Conservation (phyloP, 2,888 invertebrate species). For the Ornithoptera priamus region DNA sequence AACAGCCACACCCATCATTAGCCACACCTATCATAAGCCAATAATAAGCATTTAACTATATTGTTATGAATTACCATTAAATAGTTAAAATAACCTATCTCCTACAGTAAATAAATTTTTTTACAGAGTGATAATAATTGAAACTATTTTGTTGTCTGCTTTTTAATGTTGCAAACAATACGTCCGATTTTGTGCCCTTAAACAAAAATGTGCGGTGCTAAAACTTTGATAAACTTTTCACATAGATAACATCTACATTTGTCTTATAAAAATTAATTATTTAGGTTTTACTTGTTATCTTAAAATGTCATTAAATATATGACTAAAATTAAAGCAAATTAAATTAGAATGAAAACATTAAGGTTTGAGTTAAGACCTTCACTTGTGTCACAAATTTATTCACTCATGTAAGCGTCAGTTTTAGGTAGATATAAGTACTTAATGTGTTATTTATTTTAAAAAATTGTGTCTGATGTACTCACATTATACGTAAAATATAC, state of each 20-base stretch:
- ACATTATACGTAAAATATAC: constrained; percentile 3
- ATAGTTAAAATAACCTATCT: constrained; percentile 1
- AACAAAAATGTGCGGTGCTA: constrained; percentile 18
- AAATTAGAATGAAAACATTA: too few species aligned
- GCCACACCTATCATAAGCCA: constrained; percentile 1
- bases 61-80: neutral
- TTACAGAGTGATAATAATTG: neutral
- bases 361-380: too few species aligned
- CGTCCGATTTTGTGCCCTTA: constrained; percentile 5
- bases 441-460: constrained; percentile 3
- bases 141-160: neutral
- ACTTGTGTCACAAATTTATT: too few species aligned
- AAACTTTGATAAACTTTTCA: neutral
- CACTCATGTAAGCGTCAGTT: too few species aligned
- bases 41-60: neutral
- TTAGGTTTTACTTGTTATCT: too few species aligned
- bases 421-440: constrained; percentile 11
- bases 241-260: too few species aligned
- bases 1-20: constrained; percentile 2
- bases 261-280: too few species aligned
- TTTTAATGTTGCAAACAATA: constrained; percentile 3
- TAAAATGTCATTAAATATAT: too few species aligned
- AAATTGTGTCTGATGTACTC: neutral
- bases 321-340: too few species aligned
- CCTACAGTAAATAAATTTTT: neutral